Conservation (phyloP, 2,888 invertebrate genomes). For the Caenorhabditis uteleia region DNA sequence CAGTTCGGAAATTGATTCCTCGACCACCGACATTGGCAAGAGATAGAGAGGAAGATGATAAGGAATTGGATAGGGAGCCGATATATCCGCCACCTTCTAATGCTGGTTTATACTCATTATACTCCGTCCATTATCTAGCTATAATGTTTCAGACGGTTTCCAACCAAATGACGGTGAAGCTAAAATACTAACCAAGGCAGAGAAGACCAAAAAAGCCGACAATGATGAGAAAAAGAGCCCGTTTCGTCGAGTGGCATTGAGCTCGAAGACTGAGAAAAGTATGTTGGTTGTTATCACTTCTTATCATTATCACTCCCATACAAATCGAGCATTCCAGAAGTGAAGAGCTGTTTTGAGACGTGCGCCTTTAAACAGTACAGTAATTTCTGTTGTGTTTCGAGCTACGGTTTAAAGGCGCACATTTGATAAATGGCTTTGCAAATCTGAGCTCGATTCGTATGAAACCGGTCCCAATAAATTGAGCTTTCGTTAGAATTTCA, state of each 20-base stretch:
- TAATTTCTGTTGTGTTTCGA: too few relatives aligned
- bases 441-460: too few relatives aligned
- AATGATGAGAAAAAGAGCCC: constrained; percentile 8
- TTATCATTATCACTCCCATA: background rate
- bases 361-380: too few relatives aligned
- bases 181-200: too few relatives aligned
- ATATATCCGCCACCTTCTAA: constrained; percentile 7
- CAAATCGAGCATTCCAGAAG: background rate
- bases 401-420: too few relatives aligned
- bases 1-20: constrained; percentile 37
- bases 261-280: constrained; percentile 26
- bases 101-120: background rate
- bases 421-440: too few relatives aligned
- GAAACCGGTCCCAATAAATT: too few relatives aligned
- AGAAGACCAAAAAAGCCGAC: background rate
- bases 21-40: constrained; percentile 36
- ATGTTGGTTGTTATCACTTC: too few relatives aligned
- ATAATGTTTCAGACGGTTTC: background rate
- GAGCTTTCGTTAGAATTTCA: too few relatives aligned
- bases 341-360: too few relatives aligned
- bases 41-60: constrained; percentile 42
- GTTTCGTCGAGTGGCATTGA: constrained; percentile 24
- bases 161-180: background rate
- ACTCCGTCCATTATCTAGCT: background rate
- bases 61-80: constrained; percentile 32